These are phyloP conservation scores for Champsocephalus gunnari DNA, from an alignment of 2,797 vertebrate species.

Conservation along the genomic window DNA sequence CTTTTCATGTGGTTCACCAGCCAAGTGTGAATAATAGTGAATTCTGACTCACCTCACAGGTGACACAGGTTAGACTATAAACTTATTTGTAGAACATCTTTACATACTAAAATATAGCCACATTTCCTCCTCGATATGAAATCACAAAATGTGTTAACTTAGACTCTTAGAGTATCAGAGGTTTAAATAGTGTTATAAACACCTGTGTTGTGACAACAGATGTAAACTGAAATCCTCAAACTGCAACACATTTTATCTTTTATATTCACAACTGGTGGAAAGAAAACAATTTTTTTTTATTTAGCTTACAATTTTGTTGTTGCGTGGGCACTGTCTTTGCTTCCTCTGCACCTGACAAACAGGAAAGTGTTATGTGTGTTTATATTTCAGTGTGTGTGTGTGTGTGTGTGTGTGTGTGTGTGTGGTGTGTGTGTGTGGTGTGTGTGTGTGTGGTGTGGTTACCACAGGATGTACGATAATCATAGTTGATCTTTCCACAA, in stretches of 20 bases:
- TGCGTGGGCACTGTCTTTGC: conserved; percentile 49
- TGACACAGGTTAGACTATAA: not conserved
- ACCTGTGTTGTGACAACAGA: conserved; percentile 20
- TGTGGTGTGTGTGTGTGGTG: conserved; percentile 12
- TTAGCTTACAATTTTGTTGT: conserved; percentile 61
- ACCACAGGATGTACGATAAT: conserved; percentile 59
- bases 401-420: conserved; percentile 6
- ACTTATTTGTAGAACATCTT: not conserved
- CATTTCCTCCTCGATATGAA: not conserved
- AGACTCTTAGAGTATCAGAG: not conserved
- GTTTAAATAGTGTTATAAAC: not conserved
- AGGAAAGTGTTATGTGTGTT: conserved; percentile 50
- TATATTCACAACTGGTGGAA: conserved; percentile 42
- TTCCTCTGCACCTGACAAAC: conserved; percentile 70
- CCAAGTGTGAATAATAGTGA: not conserved
- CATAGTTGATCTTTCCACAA: conserved; percentile 66
- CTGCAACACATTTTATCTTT: conserved; percentile 9
- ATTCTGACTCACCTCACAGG: conserved; percentile 10
- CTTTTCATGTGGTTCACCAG: conserved; percentile 3
- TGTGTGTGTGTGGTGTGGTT: conserved; percentile 7
- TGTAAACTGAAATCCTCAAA: conserved; percentile 15
- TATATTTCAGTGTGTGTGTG: conserved; percentile 2
- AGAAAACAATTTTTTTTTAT: conserved; percentile 31
- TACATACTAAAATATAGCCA: not conserved
- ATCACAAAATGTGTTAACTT: not conserved